phyloP scores from a whole-genome alignment of 2,113 vertebrate species.

The Delphinus delphis region DNA sequence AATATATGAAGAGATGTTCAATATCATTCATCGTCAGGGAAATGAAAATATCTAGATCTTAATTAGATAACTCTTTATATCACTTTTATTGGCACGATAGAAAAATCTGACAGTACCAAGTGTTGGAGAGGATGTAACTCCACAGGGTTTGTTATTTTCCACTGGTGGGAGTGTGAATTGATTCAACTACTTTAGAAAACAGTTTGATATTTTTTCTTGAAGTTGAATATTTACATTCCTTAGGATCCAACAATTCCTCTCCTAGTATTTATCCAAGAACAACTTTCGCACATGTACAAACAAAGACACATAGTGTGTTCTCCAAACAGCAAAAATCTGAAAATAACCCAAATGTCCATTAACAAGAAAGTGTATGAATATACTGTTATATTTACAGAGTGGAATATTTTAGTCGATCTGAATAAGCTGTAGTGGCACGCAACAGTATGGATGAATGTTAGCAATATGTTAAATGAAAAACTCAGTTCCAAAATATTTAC shows the following conservation, averaged over 20 bases:
- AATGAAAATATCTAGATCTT: neutral
- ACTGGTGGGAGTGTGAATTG: neutral
- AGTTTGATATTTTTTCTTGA: neutral
- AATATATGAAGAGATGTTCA: neutral
- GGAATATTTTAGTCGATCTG: neutral
- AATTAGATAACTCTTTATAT: constrained; percentile 11
- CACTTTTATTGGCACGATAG: neutral
- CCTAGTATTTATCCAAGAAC: neutral
- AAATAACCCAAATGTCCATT: neutral
- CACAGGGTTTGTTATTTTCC: neutral
- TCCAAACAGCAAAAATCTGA: constrained; percentile 26
- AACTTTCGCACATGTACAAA: neutral
- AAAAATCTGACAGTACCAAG: neutral
- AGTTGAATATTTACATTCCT: neutral
- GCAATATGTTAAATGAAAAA: neutral
- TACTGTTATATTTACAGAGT: neutral
- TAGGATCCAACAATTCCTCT: neutral
- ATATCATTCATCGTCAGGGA: neutral
- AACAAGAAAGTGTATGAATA: neutral
- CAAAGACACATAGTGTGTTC: neutral
- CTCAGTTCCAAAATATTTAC: neutral
- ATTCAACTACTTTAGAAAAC: neutral
- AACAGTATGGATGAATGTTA: neutral
- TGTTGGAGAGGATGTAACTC: neutral
- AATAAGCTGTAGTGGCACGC: neutral